phyloP scores from a whole-genome alignment of 1,140 invertebrate species.

The Aphelenchoides fujianensis region DNA sequence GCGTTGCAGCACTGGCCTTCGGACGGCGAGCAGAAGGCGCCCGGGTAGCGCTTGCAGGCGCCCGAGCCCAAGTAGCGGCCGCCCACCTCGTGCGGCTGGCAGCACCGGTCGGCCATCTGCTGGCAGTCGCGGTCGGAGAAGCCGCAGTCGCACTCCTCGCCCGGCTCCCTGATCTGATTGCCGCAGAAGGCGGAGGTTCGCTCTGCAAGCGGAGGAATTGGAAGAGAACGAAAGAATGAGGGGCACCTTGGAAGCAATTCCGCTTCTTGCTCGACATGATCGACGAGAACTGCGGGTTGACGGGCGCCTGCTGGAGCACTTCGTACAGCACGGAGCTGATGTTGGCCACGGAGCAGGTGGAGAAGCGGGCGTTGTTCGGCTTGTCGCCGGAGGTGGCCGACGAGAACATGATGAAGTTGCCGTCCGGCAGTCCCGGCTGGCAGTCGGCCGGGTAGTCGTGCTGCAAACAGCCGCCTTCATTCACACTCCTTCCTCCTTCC shows the following conservation, averaged over 20 bases:
- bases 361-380: conserved; percentile 91
- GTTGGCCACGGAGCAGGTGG: conserved; percentile 84
- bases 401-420: conserved; percentile 97
- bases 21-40: conserved; percentile 84
- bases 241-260: conserved; percentile 79
- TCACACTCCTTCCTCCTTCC: conserved; percentile 16
- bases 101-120: conserved; percentile 71
- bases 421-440: conserved; percentile 81
- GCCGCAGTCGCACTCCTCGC: conserved; percentile 97
- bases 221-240: neutral
- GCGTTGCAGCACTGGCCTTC: conserved; percentile 89
- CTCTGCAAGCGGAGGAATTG: conserved; percentile 62
- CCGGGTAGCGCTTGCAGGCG: conserved; percentile 74
- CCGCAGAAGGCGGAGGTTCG: conserved; percentile 93
- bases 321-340: conserved; percentile 87
- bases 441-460: conserved; percentile 91
- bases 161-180: conserved; percentile 91
- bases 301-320: conserved; percentile 44
- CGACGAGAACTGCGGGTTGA: conserved; percentile 52
- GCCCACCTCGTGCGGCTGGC: conserved; percentile 71
- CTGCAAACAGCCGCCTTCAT: conserved; percentile 66
- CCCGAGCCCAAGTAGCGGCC: conserved; percentile 64
- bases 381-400: conserved; percentile 88
- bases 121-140: conserved; percentile 92
- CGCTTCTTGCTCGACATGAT: conserved; percentile 73